phyloP scores from a whole-genome alignment of 2,888 invertebrate species.

The Cancer borealis region DNA sequence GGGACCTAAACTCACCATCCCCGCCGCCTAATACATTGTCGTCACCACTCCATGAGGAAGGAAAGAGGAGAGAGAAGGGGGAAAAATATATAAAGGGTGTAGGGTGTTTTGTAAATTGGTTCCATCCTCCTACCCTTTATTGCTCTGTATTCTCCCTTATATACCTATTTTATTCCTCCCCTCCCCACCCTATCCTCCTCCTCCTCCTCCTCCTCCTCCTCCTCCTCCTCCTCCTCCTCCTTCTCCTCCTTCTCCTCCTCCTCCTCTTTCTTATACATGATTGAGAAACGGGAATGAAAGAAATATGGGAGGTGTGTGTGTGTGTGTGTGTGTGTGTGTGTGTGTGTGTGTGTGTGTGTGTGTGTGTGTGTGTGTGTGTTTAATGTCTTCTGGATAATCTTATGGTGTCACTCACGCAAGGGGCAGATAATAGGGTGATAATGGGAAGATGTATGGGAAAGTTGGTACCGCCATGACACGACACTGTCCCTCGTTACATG shows the following conservation, averaged over 20 bases:
- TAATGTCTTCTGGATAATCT: constrained; percentile 12
- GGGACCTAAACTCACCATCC: background rate
- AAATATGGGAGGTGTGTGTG: background rate
- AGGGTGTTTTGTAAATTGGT: constrained; percentile 2
- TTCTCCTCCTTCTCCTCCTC: background rate
- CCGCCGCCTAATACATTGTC: background rate
- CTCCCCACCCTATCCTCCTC: background rate
- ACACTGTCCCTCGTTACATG: background rate
- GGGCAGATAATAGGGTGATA: constrained; percentile 9
- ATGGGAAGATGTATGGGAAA: background rate
- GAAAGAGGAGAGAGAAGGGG: background rate
- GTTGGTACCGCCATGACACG: background rate
- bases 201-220: background rate
- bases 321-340: background rate
- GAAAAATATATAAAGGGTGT: background rate
- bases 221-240: background rate
- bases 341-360: constrained; percentile 37
- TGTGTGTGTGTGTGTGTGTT: constrained; percentile 34
- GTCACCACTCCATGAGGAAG: background rate
- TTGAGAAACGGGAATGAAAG: background rate
- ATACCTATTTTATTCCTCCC: background rate
- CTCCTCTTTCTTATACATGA: background rate
- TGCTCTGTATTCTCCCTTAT: background rate
- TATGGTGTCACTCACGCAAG: constrained; percentile 9
- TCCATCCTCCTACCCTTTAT: background rate